These are phyloP conservation scores for Gymnogyps californianus DNA, from an alignment of 2,113 vertebrate genomes.

Conservation along the genomic window DNA sequence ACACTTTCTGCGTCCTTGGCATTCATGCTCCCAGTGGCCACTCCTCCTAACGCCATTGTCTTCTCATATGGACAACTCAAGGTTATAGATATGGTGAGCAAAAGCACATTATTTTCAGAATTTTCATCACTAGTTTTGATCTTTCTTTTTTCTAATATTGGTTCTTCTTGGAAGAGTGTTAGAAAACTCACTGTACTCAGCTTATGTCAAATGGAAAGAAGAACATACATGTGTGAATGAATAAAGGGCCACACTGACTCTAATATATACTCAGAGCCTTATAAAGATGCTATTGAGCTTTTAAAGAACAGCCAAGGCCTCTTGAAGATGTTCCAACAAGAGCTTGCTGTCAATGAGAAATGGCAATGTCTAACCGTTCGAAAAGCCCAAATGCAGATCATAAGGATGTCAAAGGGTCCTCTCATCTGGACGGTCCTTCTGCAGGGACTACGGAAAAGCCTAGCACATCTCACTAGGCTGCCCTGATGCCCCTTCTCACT, in stretches of 20 bases:
- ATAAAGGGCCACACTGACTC: not conserved
- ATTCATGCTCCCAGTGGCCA: constrained; percentile 95
- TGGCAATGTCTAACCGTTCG: not conserved
- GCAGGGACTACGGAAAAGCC: not conserved
- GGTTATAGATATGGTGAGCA: constrained; percentile 89
- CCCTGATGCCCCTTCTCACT: not conserved
- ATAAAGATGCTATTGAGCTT: not conserved
- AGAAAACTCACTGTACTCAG: not conserved
- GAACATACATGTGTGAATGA: not conserved
- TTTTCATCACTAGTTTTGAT: not conserved
- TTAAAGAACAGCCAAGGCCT: not conserved
- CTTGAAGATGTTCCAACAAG: not conserved
- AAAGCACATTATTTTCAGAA: not conserved
- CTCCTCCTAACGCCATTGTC: constrained; percentile 90
- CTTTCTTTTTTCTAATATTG: not conserved
- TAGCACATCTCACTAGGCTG: not conserved
- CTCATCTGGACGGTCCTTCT: not conserved
- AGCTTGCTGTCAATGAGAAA: not conserved
- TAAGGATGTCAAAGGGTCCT: not conserved
- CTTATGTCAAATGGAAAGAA: not conserved
- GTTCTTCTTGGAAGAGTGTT: not conserved
- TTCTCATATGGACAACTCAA: constrained; percentile 89
- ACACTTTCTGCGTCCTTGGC: constrained; percentile 85
- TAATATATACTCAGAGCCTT: not conserved
- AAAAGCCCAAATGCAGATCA: not conserved